phyloP scores from a whole-genome alignment of 30 jellyfish, hydroid and myxozoan species.

The Turritopsis dohrnii region DNA sequence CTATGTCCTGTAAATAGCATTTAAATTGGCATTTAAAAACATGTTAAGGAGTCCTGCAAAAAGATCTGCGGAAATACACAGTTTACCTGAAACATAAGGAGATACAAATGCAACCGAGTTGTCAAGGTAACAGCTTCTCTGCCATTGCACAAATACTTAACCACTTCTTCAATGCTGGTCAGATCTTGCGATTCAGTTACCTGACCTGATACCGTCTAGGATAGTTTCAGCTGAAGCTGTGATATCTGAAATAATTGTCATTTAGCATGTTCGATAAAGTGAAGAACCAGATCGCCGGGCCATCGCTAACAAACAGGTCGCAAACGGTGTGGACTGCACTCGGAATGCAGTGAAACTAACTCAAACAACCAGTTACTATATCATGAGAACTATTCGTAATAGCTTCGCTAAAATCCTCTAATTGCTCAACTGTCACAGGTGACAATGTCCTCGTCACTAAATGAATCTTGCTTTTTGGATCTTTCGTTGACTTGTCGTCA shows the following conservation, averaged over 20 bases:
- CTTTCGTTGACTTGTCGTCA: conserved; percentile 6
- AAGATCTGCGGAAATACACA: background rate
- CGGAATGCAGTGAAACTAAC: conserved; percentile 54
- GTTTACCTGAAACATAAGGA: conserved; percentile 67
- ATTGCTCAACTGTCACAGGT: conserved; percentile 11
- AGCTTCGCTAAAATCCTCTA: conserved; percentile 29
- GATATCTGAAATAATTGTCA: conserved; percentile 20
- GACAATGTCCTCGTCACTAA: no score
- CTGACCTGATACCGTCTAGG: background rate
- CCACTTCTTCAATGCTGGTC: background rate
- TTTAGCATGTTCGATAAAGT: conserved; percentile 38
- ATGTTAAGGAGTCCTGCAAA: background rate
- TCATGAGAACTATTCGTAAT: conserved; percentile 47
- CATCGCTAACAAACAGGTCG: conserved; percentile 52
- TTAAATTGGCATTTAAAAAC: no score
- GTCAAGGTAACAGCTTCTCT: conserved; percentile 41
- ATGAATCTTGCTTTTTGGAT: no score
- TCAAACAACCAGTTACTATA: conserved; percentile 54
- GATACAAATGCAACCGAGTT: conserved; percentile 66
- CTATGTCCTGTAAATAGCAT: conserved; percentile 7
- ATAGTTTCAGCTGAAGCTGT: conserved; percentile 1
- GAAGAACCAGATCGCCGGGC: conserved; percentile 50
- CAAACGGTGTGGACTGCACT: conserved; percentile 65
- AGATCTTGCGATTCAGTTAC: background rate
- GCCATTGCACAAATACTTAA: conserved; percentile 6